Evolutionary conservation across 2,888 invertebrate species (phyloP), one percentile per base, ranked within the genome.

Genomic region (Trypoxylon attenuatum): DNA sequence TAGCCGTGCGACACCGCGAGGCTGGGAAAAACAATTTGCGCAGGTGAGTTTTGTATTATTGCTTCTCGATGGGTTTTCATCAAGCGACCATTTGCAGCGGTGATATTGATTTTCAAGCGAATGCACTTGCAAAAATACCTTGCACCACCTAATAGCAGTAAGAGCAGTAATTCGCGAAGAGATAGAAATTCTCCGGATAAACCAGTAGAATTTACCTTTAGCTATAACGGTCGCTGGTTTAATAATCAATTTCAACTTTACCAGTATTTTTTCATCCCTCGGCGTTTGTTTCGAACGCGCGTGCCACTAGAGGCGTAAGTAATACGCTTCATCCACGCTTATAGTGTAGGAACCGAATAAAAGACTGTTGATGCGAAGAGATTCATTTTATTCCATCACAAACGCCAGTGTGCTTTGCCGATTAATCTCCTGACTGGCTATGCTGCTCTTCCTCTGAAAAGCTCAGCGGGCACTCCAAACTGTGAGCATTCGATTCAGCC

Each of bases 21-120:
- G 57, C 2, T 27, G 21, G 16, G 18, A 47, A 29, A 53, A 59
- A 59, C 27, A 41, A 46, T 47, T 59, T 52, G 27, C 45, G 29
- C 29, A 39, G 21, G 41, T 41, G 29, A 46, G 19, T 23, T 5
- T 38, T 18, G 29, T 8, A 43, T 23, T 27, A 29, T 42, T 15
- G n/a, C 5, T 27, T 5, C 10, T n/a, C 13, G 18, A 13, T 13
- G 18, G 23, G 2, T 15, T 10, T 8, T 5, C 13, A 18, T 29
- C 19, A 19, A n/a, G 29, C 43, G 49, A 61, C 27, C 38, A 22
- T n/a, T n/a, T 10, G 6, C 16, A 16, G 41, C 46, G 27, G 47
- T 41, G 63, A 29, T 50, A 55, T 62, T 46, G 13, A 22, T 22
- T 13, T 21, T 18, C n/a, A 13, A 22, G 21, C 21, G 18, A 13